Evolutionary conservation across 2,888 invertebrate species (phyloP).

Genomic region (Erebia epiphron): DNA sequence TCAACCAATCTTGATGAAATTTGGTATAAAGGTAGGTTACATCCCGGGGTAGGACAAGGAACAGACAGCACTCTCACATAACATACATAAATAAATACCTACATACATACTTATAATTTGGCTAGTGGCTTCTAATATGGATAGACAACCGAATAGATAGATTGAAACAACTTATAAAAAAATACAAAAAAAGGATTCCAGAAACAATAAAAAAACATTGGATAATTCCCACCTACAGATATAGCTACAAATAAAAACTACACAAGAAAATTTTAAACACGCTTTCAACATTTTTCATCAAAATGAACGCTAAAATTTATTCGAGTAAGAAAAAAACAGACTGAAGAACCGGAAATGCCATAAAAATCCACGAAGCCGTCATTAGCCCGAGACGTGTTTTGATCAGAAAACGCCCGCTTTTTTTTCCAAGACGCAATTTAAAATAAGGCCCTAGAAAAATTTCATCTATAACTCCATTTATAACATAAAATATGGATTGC

Average conservation of each 20-base stretch:
- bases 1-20: constrained; percentile 1
- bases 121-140: too few relatives aligned
- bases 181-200: too few relatives aligned
- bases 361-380: constrained; percentile 75
- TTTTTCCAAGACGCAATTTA: constrained; percentile 44
- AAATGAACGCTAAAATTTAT: constrained; percentile 29
- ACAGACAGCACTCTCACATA: too few relatives aligned
- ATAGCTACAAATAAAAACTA: too few relatives aligned
- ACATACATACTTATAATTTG: not conserved
- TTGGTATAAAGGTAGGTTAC: too few relatives aligned
- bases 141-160: not conserved
- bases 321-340: constrained; percentile 18
- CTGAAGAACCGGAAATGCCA: constrained; percentile 45
- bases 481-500: constrained; percentile 34
- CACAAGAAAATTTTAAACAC: not conserved
- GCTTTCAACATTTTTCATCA: not conserved
- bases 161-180: not conserved
- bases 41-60: too few relatives aligned
- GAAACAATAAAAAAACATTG: too few relatives aligned
- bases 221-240: too few relatives aligned
- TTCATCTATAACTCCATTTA: constrained; percentile 53
- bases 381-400: constrained; percentile 80
- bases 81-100: too few relatives aligned
- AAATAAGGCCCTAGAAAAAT: constrained; percentile 44
- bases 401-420: constrained; percentile 55